Evolutionary conservation across 2,113 vertebrate species (phyloP).

Genomic region (Plotosus lineatus): DNA sequence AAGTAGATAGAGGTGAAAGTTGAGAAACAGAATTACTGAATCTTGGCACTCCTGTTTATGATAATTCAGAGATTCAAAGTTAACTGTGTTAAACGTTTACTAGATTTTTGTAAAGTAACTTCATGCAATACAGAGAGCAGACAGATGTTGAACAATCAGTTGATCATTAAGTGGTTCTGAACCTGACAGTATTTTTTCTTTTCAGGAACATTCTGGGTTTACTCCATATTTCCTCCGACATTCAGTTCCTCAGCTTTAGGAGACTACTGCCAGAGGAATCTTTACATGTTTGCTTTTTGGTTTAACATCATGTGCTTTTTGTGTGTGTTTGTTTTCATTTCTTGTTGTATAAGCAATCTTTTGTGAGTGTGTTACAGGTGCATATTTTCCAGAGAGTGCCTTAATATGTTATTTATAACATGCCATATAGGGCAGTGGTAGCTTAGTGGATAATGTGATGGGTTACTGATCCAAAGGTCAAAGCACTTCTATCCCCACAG

Average conservation of each 20-base stretch:
- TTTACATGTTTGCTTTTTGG: slow-evolving; percentile 51
- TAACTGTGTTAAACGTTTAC: not conserved
- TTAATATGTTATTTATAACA: too few species aligned
- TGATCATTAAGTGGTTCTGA: not conserved
- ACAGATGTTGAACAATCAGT: not conserved
- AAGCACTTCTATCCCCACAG: too few species aligned
- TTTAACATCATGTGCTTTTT: slow-evolving; percentile 42
- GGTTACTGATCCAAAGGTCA: too few species aligned
- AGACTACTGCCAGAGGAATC: slow-evolving; percentile 39
- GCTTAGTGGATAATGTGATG: too few species aligned
- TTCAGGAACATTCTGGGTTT: slow-evolving; percentile 49
- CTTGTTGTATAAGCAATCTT: slow-evolving; percentile 2
- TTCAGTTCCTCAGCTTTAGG: not conserved
- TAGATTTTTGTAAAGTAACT: not conserved
- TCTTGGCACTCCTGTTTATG: not conserved
- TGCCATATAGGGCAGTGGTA: too few species aligned
- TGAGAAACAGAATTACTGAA: not conserved
- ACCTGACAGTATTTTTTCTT: slow-evolving; percentile 7
- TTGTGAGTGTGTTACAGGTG: slow-evolving; percentile 15
- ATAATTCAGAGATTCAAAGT: not conserved
- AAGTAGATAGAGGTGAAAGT: not conserved
- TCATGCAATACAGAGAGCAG: not conserved
- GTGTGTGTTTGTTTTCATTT: slow-evolving; percentile 17
- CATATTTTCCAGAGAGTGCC: not conserved
- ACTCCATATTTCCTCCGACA: slow-evolving; percentile 46